Base-by-base conservation (phyloP, 1,140 invertebrate genomes). In the Marisa cornuarietis region DNA sequence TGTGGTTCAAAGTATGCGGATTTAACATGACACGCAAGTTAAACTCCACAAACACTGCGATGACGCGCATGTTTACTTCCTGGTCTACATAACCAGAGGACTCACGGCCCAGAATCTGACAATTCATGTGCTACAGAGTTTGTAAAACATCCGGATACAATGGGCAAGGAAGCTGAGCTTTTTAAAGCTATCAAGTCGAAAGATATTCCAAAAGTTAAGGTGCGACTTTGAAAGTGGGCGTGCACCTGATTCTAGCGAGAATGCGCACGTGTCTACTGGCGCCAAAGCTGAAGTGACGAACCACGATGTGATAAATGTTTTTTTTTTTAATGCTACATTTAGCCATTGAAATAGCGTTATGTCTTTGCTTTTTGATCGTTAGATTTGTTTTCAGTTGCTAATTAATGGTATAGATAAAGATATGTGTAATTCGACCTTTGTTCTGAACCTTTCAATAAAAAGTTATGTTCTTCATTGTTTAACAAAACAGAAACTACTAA, bases 161-260 rank as follows among this genome's bases (percentile, higher is more conserved):
- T 87, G 86, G 86, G 82, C 26, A 87, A 85, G 72, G 86, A 87
- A 82, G 31, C n/a, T 11, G 86, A 87, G 31, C 79, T 87, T 42
- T 61, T 87, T 7, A 87, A 87, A 63, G 85, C 84, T 26, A 82
- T 87, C 22, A 85, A 84, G 58, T 20, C 76, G 3, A 85, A 84
- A 65, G 84, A 87, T 71, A 72, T 80, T 54, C 71, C 69, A 31
- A 87, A 87, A 84, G 16, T 85, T 72, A 83, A 87, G 84, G 85
- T 87, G 81, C 61, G 72, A 66, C 3, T 22, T 11, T 75, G 51
- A 61, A 76, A 58, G 62, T 77, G n/a, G 76, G 72, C 75, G 63
- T 54, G 26, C 73, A 75, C 13, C 54, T 71, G 31, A 6, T 42
- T 42, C 6, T 42, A 42, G 31, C 31, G 31, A 42, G 31, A 42